Evolutionary conservation across 1,140 invertebrate species (phyloP), one percentile per base, ranked within the genome.

Genomic region (Papilio glaucus): DNA sequence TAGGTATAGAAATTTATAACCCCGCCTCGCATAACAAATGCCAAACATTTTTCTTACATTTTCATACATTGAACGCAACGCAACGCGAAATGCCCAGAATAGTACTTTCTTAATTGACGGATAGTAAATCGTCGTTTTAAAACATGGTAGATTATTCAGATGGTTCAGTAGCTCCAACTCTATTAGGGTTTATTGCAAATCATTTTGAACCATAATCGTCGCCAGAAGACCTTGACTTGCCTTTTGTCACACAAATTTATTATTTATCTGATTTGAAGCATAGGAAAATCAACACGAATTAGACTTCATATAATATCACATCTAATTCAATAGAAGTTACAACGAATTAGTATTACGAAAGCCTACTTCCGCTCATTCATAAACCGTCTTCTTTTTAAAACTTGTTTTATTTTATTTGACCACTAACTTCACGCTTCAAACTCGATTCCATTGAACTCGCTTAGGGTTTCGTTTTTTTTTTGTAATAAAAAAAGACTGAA

Each of bases 401-500:
- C 75, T 65, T 21, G 67, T 77, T 76, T 76, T 73, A 49, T 72
- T 75, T 76, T 83, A 84, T 85, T 81, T 84, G 77, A 79, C 79
- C 72, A 80, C 72, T 39, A 77, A 74, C 77, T 83, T 86, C 80
- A 81, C 82, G 80, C 81, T 81, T 84, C 78, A 75, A 80, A 80
- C 79, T 71, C 76, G 81, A 78, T 77, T 85, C 79, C 82, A 88
- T 86, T 86, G 83, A 85, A 86, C 86, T 77, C 83, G 84, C 83
- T 85, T 86, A 85, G 78, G 84, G 81, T 85, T 85, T 80, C 80
- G 81, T 82, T 89, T 69, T 67, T 63, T 67, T 68, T 57, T 57
- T 57, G 80, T 86, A 89, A 90, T 85, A 90, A 92, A 89, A 92
- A 83, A 57, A 57, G 21, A 86, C 79, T 83, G 82, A 90, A 88